These are phyloP conservation scores for Saccostrea cuccullata DNA, from an alignment of 1,140 invertebrate species.

Conservation along the genomic window DNA sequence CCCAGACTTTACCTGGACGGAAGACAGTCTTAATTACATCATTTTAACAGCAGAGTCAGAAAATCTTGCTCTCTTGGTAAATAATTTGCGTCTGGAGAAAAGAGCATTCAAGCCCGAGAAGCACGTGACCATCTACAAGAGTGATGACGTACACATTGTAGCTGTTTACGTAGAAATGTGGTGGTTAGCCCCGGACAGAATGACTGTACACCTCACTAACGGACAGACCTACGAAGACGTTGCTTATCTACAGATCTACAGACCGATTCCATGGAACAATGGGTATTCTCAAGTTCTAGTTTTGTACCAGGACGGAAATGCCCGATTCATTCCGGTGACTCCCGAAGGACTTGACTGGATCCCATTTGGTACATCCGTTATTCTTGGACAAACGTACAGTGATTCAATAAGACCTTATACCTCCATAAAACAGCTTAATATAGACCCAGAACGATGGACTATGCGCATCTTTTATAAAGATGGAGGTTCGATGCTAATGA, in stretches of 20 bases:
- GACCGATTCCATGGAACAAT: conserved; percentile 57
- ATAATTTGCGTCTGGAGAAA: conserved; percentile 49
- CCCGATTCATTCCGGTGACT: conserved; percentile 54
- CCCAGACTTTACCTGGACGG: conserved; percentile 59
- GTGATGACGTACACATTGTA: conserved; percentile 56
- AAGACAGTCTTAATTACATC: conserved; percentile 51
- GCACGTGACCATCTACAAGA: conserved; percentile 48
- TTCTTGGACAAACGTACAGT: conserved; percentile 57
- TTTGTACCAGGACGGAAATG: conserved; percentile 65
- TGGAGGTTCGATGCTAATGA: conserved; percentile 48
- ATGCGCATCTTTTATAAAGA: conserved; percentile 57
- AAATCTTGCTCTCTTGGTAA: conserved; percentile 9
- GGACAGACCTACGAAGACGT: conserved; percentile 40
- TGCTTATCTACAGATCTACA: conserved; percentile 58
- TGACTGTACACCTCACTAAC: conserved; percentile 46
- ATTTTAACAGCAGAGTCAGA: conserved; percentile 37
- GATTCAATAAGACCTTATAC: conserved; percentile 53
- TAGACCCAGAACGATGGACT: conserved; percentile 34
- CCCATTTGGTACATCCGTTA: conserved; percentile 65
- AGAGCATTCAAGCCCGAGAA: conserved; percentile 54
- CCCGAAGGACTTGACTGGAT: conserved; percentile 63
- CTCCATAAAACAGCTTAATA: conserved; percentile 49
- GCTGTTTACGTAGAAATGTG: conserved; percentile 62
- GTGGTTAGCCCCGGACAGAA: conserved; percentile 61
- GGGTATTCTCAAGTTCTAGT: conserved; percentile 61